These are phyloP conservation scores for Rhopilema esculentum DNA, from an alignment of 30 jellyfish, hydroid and myxozoan genomes.

Conservation along the genomic window DNA sequence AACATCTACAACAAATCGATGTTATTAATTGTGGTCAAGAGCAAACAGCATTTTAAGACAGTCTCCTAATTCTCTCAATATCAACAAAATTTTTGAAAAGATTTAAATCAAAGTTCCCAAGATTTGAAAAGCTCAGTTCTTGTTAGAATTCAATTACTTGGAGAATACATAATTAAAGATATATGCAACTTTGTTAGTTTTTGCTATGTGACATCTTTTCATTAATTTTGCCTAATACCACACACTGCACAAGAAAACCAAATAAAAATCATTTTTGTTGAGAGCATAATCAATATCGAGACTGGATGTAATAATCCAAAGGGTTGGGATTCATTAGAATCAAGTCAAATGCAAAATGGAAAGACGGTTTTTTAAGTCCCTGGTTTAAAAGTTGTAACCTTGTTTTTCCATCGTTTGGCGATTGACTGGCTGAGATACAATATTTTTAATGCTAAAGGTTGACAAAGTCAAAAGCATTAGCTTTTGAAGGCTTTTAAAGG, in stretches of 20 bases:
- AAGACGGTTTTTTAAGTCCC: too few species aligned
- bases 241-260: background rate
- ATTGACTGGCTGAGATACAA: too few species aligned
- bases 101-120: background rate
- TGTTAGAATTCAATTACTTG: background rate
- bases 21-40: constrained; percentile 42
- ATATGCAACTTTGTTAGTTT: background rate
- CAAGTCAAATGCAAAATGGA: too few species aligned
- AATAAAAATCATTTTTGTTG: background rate
- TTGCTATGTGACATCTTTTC: background rate
- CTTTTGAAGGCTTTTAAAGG: too few species aligned
- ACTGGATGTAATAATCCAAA: background rate
- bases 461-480: too few species aligned
- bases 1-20: constrained; percentile 36
- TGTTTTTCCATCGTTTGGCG: too few species aligned
- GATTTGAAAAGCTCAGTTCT: background rate
- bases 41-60: constrained; percentile 19
- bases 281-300: background rate
- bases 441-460: too few species aligned
- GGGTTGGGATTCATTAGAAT: too few species aligned
- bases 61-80: constrained; percentile 31
- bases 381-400: too few species aligned
- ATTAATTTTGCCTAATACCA: background rate
- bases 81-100: constrained; percentile 20
- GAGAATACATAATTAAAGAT: background rate